Conservation (phyloP, 2,113 vertebrate species). For the Clarias magur region DNA sequence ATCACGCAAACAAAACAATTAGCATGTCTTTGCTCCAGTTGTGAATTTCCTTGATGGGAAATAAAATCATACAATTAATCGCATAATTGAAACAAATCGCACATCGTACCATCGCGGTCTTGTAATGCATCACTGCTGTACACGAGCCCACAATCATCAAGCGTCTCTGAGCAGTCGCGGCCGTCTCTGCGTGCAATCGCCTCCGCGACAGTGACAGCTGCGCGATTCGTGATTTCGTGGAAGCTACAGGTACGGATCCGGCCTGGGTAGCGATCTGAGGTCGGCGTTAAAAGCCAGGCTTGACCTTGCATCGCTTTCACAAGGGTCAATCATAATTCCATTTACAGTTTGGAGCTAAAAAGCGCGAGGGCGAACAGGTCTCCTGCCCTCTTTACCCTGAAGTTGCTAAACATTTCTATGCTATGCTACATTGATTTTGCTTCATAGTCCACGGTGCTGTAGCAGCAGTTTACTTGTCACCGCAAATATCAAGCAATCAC, state of each 20-base stretch:
- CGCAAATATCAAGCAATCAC: constrained; percentile 69
- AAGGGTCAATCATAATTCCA: constrained; percentile 17
- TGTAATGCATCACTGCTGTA: constrained; percentile 5
- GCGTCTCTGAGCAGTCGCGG: constrained; percentile 2
- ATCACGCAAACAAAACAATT: constrained; percentile 34
- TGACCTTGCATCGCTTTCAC: constrained; percentile 15
- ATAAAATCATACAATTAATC: constrained; percentile 28
- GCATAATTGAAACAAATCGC: constrained; percentile 18
- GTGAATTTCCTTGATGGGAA: constrained; percentile 16
- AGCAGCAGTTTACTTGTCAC: constrained; percentile 62
- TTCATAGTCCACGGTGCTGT: constrained; percentile 46
- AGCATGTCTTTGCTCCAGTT: not conserved
- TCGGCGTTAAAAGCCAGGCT: not conserved
- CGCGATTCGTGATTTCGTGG: not conserved
- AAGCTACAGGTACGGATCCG: not conserved
- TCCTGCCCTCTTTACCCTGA: constrained; percentile 9
- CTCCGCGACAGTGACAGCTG: constrained; percentile 1
- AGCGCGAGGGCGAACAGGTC: constrained; percentile 5
- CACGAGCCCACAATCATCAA: not conserved
- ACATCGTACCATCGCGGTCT: not conserved
- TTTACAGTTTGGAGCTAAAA: constrained; percentile 13
- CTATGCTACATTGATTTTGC: constrained; percentile 60
- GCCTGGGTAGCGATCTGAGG: not conserved
- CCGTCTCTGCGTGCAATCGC: not conserved
- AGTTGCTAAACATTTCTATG: constrained; percentile 45